Conservation (phyloP, 2,113 vertebrate genomes). For the Scalopus aquaticus region DNA sequence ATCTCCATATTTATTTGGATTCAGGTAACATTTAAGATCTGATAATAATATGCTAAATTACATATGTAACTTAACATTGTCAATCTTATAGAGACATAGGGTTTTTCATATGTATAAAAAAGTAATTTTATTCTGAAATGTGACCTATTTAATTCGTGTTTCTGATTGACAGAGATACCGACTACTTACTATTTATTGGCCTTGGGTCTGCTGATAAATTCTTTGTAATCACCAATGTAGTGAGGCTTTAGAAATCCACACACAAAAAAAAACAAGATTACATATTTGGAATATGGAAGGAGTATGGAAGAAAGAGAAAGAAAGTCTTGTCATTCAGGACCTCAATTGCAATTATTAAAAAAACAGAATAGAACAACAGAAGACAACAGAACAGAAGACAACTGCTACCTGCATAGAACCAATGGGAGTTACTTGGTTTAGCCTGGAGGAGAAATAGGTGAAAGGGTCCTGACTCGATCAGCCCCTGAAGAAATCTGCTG, state of each 20-base stretch:
- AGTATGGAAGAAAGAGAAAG: neutral
- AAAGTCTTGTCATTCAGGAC: neutral
- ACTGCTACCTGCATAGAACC: rapidly evolving
- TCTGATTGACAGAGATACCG: neutral
- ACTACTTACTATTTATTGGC: neutral
- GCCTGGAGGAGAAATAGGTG: neutral
- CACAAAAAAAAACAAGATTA: neutral
- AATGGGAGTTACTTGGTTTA: neutral
- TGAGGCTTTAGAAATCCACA: neutral
- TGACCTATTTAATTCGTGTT: neutral
- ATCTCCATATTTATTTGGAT: neutral
- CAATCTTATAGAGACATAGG: neutral
- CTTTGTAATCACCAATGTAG: neutral
- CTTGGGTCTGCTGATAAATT: neutral
- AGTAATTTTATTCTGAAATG: neutral
- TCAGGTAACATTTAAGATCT: neutral
- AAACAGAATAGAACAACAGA: neutral
- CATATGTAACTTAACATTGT: neutral
- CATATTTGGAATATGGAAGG: neutral
- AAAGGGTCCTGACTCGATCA: neutral
- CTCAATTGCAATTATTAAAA: neutral
- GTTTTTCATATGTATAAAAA: neutral
- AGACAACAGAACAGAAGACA: neutral
- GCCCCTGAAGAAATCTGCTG: neutral
- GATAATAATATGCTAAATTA: neutral